These are phyloP conservation scores for Pristionchus japonicus DNA, from an alignment of 2,888 invertebrate genomes.

Conservation along the genomic window DNA sequence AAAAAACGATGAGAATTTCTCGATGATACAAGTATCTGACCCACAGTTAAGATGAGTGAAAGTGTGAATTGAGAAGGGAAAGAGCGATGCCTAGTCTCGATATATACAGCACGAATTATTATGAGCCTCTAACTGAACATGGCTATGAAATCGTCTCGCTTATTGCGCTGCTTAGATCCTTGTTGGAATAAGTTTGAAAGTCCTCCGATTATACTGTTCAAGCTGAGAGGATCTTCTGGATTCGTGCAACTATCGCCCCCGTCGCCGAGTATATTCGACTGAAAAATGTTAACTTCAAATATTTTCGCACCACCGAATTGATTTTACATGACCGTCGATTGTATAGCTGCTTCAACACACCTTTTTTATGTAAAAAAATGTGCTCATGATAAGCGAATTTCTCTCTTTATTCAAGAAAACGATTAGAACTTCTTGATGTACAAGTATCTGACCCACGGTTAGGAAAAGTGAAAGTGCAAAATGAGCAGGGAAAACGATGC, in stretches of 20 bases:
- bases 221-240: slow-evolving; percentile 72
- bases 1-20: not conserved
- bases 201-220: slow-evolving; percentile 66
- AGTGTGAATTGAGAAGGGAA: not conserved
- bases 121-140: not conserved
- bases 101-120: slow-evolving; percentile 31
- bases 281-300: slow-evolving; percentile 15
- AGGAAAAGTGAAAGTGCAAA: not conserved
- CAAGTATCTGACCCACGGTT: not conserved
- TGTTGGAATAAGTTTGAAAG: slow-evolving; percentile 67
- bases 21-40: not conserved
- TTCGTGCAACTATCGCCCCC: slow-evolving; percentile 65
- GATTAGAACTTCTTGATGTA: slow-evolving; percentile 2
- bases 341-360: too few species aligned
- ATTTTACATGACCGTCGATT: too few species aligned
- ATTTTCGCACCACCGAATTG: too few species aligned
- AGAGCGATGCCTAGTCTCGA: not conserved
- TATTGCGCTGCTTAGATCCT: not conserved
- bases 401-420: not conserved
- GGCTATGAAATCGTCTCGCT: not conserved
- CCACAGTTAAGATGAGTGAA: not conserved
- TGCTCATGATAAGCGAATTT: too few species aligned
- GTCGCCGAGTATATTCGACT: slow-evolving; percentile 59
- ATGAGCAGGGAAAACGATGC: not conserved
- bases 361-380: too few species aligned